A percentile compares a stretch with the other conserved stretches of the same genome.
Conservation (phyloP, 1,140 invertebrate species). For the Pararge aegeria region DNA sequence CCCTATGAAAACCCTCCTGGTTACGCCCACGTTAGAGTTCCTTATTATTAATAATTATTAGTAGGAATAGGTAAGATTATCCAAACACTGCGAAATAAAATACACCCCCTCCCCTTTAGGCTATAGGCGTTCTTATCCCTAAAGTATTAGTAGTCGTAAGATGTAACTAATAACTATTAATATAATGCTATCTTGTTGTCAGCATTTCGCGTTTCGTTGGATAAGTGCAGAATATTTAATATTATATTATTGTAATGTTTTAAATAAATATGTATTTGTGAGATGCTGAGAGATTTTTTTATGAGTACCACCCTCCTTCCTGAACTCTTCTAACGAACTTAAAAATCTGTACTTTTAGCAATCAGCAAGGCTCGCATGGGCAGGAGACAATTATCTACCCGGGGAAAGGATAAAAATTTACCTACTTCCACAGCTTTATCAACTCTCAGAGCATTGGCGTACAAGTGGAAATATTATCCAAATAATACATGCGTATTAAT, state of each 20-base stretch:
- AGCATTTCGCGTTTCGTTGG: conserved; percentile 67
- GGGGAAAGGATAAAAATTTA: too few relatives aligned
- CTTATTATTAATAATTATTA: conserved; percentile 13
- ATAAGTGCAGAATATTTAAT: conserved; percentile 54
- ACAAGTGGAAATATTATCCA: too few relatives aligned
- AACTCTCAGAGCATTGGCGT: too few relatives aligned
- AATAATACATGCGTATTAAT: too few relatives aligned
- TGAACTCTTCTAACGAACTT: too few relatives aligned
- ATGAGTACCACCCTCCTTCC: conserved; percentile 12
- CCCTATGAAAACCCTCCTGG: neutral
- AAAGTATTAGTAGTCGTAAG: conserved; percentile 68
- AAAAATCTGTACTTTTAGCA: too few relatives aligned
- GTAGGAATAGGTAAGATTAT: conserved; percentile 16
- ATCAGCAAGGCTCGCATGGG: too few relatives aligned
- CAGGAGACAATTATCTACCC: too few relatives aligned
- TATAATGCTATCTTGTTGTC: conserved; percentile 58
- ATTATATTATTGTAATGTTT: conserved; percentile 60
- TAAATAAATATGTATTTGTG: conserved; percentile 77
- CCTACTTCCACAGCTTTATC: too few relatives aligned
- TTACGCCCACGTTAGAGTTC: neutral
- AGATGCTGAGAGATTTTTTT: conserved; percentile 56
- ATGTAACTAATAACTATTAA: conserved; percentile 35
- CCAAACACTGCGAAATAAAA: conserved; percentile 33
- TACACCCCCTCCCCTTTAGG: conserved; percentile 2
- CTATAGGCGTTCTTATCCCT: conserved; percentile 58